Conservation (phyloP, 2,888 invertebrate genomes). For the Fissipunctia ypsillon region DNA sequence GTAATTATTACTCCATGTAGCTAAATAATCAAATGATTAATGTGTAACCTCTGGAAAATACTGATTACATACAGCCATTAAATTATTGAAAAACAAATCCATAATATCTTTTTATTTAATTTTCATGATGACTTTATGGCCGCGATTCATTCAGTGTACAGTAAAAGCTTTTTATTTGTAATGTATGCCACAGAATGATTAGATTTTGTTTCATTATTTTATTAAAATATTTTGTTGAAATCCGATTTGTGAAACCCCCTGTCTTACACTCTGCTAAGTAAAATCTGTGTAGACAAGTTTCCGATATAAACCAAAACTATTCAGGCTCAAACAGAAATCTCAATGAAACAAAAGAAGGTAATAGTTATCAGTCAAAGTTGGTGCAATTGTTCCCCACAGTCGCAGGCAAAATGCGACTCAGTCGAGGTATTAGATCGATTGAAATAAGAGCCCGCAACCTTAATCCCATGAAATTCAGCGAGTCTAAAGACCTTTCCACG, state of each 20-base stretch:
- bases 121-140: not conserved
- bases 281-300: not conserved
- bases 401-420: conserved; percentile 53
- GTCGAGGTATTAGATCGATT: conserved; percentile 75
- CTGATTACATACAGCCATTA: not conserved
- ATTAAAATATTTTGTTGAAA: conserved; percentile 1
- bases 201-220: not conserved
- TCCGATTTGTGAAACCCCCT: not conserved
- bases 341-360: conserved; percentile 35
- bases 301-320: conserved; percentile 19
- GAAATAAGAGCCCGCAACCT: conserved; percentile 77
- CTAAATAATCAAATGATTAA: too few relatives aligned
- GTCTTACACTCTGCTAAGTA: not conserved
- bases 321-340: conserved; percentile 24
- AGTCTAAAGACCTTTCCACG: conserved; percentile 84
- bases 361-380: conserved; percentile 23
- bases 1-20: too few relatives aligned
- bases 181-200: not conserved
- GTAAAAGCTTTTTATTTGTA: not conserved
- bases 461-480: conserved; percentile 83
- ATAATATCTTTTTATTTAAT: not conserved
- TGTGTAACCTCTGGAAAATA: not conserved
- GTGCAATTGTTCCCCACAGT: conserved; percentile 39
- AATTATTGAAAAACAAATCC: not conserved
- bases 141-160: not conserved